These are phyloP conservation scores for Nibea albiflora DNA, from an alignment of 2,113 vertebrate genomes.

Conservation along the genomic window DNA sequence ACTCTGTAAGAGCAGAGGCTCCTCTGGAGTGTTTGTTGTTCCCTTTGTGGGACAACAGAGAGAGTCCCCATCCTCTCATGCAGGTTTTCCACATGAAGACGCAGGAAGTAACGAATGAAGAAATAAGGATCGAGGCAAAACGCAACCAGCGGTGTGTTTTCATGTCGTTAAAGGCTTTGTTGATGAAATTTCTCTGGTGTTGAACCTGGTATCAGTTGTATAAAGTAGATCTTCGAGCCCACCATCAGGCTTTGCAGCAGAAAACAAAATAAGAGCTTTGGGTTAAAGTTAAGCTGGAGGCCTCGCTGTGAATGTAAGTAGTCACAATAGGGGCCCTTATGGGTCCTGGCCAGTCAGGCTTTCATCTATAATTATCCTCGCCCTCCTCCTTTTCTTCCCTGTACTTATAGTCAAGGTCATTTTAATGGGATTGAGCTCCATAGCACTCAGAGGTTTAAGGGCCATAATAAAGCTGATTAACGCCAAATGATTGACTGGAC, in stretches of 20 bases:
- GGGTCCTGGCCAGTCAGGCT: constrained; percentile 55
- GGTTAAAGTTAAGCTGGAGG: constrained; percentile 45
- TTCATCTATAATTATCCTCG: constrained; percentile 74
- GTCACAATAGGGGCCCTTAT: constrained; percentile 52
- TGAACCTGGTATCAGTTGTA: not conserved
- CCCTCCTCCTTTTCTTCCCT: constrained; percentile 62
- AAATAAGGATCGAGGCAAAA: not conserved
- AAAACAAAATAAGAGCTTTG: constrained; percentile 20
- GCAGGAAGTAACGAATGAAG: not conserved
- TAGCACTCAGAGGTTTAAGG: constrained; percentile 76
- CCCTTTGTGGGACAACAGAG: not conserved
- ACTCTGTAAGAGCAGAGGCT: not conserved
- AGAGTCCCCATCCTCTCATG: not conserved
- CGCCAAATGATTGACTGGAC: constrained; percentile 68
- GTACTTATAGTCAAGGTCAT: constrained; percentile 76
- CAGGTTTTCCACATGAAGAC: not conserved
- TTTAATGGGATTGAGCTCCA: constrained; percentile 82
- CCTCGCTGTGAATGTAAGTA: constrained; percentile 59
- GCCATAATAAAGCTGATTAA: constrained; percentile 84
- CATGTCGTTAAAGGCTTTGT: constrained; percentile 6
- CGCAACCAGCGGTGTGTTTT: not conserved
- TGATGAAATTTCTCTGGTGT: not conserved
- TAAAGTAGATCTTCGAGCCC: constrained; percentile 1
- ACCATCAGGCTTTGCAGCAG: constrained; percentile 7
- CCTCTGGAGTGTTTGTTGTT: not conserved